These are phyloP conservation scores for Gryllus bimaculatus DNA, from an alignment of 1,140 invertebrate species.

Conservation along the genomic window DNA sequence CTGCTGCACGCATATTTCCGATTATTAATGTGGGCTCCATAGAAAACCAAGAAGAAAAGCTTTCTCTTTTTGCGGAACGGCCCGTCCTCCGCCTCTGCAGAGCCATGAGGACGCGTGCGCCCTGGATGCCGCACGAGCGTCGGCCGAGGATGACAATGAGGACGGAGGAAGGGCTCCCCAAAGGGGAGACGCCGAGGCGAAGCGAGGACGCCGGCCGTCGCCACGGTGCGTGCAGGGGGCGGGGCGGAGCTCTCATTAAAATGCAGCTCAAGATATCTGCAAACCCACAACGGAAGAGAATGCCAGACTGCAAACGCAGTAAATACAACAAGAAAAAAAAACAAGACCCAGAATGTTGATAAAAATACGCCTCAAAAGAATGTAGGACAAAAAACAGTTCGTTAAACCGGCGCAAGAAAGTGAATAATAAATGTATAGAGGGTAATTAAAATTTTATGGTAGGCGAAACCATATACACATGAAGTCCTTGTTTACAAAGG, in stretches of 20 bases:
- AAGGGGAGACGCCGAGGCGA: too few relatives aligned
- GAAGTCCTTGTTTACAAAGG: too few relatives aligned
- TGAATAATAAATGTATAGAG: background rate
- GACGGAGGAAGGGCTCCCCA: background rate
- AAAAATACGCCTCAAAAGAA: background rate
- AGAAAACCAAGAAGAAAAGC: conserved; percentile 1
- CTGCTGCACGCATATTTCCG: background rate
- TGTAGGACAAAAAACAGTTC: background rate
- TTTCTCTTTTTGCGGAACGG: background rate
- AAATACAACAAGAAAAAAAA: background rate
- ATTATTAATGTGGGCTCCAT: background rate
- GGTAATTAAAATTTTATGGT: background rate
- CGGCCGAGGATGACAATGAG: background rate
- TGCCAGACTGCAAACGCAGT: background rate
- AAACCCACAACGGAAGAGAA: background rate
- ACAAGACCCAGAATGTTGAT: background rate
- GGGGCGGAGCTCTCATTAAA: background rate
- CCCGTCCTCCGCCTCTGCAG: background rate
- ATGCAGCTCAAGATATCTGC: background rate
- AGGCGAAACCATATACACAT: too few relatives aligned
- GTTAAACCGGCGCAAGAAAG: background rate
- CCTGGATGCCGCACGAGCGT: background rate
- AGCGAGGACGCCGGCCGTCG: background rate
- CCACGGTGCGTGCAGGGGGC: background rate
- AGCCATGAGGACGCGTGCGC: background rate